phyloP scores from a whole-genome alignment of 2,113 vertebrate genomes.

The Grammomys dolichurus region DNA sequence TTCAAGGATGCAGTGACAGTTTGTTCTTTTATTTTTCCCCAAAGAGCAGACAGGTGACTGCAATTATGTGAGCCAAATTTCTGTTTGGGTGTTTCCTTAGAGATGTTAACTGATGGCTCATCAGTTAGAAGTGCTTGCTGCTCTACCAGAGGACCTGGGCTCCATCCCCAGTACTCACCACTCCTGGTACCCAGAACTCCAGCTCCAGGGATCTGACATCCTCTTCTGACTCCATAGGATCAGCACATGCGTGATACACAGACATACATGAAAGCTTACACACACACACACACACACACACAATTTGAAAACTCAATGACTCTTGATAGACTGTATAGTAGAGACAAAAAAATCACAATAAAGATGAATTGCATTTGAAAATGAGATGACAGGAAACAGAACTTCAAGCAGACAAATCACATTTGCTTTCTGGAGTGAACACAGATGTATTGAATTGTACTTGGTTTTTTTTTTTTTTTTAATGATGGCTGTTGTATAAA shows the following conservation, averaged over 20 bases:
- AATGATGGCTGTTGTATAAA: background rate
- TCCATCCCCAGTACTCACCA: background rate
- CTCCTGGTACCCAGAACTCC: background rate
- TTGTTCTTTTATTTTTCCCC: background rate
- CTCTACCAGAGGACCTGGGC: background rate
- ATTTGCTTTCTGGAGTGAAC: background rate
- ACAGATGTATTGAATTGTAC: background rate
- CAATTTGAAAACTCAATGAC: background rate
- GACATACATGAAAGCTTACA: background rate
- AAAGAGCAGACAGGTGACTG: constrained; percentile 1
- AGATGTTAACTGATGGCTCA: background rate
- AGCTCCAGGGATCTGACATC: background rate
- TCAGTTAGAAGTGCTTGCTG: background rate
- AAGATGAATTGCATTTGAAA: constrained; percentile 6
- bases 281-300: too few relatives aligned
- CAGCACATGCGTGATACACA: background rate
- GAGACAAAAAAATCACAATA: constrained; percentile 45
- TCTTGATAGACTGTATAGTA: background rate
- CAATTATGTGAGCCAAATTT: background rate
- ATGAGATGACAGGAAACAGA: constrained; percentile 25
- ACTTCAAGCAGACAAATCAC: constrained; percentile 4
- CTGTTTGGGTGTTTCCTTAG: background rate
- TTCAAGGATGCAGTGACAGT: background rate
- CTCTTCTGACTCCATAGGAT: background rate
- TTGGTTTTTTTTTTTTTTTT: constrained; percentile 5